Evolutionary conservation across 1,140 invertebrate genomes (phyloP).

Genomic region (Zaprionus ornatus): DNA sequence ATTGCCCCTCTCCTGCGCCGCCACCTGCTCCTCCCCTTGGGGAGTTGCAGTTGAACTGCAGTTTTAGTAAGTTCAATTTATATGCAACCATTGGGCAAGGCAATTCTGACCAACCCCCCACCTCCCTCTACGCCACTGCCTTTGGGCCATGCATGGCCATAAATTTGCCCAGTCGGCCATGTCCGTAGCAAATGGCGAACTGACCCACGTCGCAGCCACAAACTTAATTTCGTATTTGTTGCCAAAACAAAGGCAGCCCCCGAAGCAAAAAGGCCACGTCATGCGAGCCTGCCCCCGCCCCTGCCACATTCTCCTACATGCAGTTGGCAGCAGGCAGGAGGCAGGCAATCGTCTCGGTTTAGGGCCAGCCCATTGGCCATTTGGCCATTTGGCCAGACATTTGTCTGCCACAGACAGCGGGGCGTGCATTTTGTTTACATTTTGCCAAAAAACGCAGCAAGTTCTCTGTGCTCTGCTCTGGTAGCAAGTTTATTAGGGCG

Average conservation of each 20-base stretch:
- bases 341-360: constrained; percentile 14
- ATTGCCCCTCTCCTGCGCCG: neutral
- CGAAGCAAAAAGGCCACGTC: neutral
- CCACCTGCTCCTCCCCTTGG: neutral
- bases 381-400: constrained; percentile 63
- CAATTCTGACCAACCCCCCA: constrained; percentile 16
- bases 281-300: neutral
- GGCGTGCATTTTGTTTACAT: constrained; percentile 78
- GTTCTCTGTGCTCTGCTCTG: constrained; percentile 35
- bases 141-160: constrained; percentile 31
- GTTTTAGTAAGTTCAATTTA: constrained; percentile 52
- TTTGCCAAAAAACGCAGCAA: constrained; percentile 54
- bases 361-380: constrained; percentile 66
- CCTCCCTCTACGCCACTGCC: neutral
- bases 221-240: constrained; percentile 66
- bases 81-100: constrained; percentile 49
- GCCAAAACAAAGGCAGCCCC: constrained; percentile 40
- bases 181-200: constrained; percentile 49
- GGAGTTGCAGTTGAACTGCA: constrained; percentile 30
- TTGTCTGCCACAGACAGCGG: constrained; percentile 74
- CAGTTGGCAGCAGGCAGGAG: constrained; percentile 74
- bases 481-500: constrained; percentile 67
- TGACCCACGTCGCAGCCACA: constrained; percentile 39
- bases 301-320: constrained; percentile 34
- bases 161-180: constrained; percentile 61